Evolutionary conservation across 2,797 vertebrate species (phyloP).

Genomic region (Melanotaenia nigrans): DNA sequence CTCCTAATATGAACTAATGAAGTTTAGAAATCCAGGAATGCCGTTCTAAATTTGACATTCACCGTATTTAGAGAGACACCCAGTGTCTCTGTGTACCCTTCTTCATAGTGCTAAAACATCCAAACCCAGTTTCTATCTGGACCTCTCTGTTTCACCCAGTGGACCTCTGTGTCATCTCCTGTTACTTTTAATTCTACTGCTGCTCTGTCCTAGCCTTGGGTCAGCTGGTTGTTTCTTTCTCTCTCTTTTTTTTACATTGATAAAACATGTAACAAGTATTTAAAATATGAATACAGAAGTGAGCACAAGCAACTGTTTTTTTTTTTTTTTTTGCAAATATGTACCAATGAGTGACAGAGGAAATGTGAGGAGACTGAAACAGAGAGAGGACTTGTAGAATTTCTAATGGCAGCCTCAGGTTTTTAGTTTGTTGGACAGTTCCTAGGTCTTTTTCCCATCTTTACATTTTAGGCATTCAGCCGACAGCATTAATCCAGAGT

Average conservation of each 20-base stretch:
- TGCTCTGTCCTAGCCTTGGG: constrained; percentile 13
- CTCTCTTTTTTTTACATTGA: constrained; percentile 25
- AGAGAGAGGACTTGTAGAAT: constrained; percentile 12
- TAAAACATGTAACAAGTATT: constrained; percentile 33
- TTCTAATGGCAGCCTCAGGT: constrained; percentile 14
- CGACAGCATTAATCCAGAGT: constrained; percentile 60
- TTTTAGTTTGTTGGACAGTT: constrained; percentile 40
- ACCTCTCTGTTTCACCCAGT: constrained; percentile 8
- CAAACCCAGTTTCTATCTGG: constrained; percentile 2
- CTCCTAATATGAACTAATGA: constrained; percentile 24
- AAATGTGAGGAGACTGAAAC: constrained; percentile 6
- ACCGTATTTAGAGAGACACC: constrained; percentile 12
- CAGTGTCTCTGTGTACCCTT: constrained; percentile 3
- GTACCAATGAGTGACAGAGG: background rate
- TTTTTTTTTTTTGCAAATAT: constrained; percentile 8
- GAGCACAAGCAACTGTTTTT: background rate
- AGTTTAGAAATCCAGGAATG: constrained; percentile 14
- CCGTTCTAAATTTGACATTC: background rate
- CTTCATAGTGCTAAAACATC: constrained; percentile 29
- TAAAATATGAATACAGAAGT: constrained; percentile 41
- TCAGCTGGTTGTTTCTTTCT: background rate
- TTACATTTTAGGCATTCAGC: constrained; percentile 35
- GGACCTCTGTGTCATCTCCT: constrained; percentile 20
- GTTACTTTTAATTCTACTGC: constrained; percentile 7
- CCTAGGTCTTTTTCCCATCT: constrained; percentile 41